phyloP scores from a whole-genome alignment of 2,113 vertebrate species.

The Progne subis region DNA sequence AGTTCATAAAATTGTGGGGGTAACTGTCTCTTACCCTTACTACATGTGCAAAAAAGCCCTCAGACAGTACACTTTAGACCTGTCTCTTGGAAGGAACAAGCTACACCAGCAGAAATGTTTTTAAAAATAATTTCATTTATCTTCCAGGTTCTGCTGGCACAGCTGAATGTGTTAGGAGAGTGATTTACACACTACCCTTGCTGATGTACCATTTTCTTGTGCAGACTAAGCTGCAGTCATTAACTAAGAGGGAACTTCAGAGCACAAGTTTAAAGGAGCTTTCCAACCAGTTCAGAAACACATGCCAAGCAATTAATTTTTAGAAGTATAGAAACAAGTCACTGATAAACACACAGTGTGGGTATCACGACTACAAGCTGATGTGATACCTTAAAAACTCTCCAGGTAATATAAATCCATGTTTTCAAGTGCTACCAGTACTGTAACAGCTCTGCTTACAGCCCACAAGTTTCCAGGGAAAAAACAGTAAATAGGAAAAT shows the following conservation, averaged over 20 bases:
- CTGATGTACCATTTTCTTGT: slow-evolving; percentile 15
- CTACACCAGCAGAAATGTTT: neutral
- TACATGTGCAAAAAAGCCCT: neutral
- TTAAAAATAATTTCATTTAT: neutral
- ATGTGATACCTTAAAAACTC: neutral
- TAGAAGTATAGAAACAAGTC: neutral
- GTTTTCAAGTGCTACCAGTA: neutral
- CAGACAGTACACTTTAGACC: neutral
- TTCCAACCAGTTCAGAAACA: neutral
- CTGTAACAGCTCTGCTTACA: neutral
- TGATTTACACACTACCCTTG: neutral
- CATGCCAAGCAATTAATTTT: neutral
- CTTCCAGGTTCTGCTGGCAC: slow-evolving; percentile 36
- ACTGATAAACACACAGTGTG: neutral
- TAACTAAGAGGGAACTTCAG: slow-evolving; percentile 23
- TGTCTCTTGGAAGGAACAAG: neutral
- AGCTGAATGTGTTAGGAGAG: slow-evolving; percentile 13
- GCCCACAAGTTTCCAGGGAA: neutral
- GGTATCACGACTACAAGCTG: neutral
- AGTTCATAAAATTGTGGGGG: neutral
- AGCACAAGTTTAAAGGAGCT: neutral
- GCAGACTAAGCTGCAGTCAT: slow-evolving; percentile 42
- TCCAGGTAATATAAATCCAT: neutral
- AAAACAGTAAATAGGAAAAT: neutral
- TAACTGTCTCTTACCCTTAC: neutral